phyloP scores from a whole-genome alignment of 2,888 invertebrate species.

The Platypus cylindrus region DNA sequence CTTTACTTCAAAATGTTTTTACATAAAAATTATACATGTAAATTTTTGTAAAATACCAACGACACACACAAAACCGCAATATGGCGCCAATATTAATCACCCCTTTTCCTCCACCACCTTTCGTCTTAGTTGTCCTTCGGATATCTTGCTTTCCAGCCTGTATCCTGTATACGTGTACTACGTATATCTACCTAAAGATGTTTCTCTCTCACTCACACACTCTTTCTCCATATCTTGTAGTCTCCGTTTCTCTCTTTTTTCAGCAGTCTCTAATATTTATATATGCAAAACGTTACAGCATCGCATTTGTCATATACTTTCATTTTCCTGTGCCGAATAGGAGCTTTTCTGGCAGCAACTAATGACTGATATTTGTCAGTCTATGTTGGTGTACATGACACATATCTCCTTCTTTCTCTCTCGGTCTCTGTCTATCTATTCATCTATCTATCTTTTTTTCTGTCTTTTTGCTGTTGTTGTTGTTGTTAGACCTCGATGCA shows the following conservation, averaged over 20 bases:
- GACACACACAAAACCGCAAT: constrained; percentile 10
- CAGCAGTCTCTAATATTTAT: constrained; percentile 34
- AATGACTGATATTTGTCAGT: constrained; percentile 31
- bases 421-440: neutral
- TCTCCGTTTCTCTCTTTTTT: too few relatives aligned
- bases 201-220: too few relatives aligned
- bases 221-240: too few relatives aligned
- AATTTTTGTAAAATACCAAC: constrained; percentile 5
- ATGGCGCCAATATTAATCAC: too few relatives aligned
- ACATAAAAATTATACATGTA: constrained; percentile 6
- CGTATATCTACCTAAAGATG: constrained; percentile 31
- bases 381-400: too few relatives aligned
- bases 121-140: too few relatives aligned
- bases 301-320: constrained; percentile 33
- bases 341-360: constrained; percentile 29
- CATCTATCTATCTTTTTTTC: too few relatives aligned
- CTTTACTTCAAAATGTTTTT: constrained; percentile 1
- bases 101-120: too few relatives aligned
- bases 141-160: too few relatives aligned
- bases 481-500: too few relatives aligned
- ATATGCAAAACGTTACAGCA: constrained; percentile 34
- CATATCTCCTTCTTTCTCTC: neutral
- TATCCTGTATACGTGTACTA: too few relatives aligned
- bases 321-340: constrained; percentile 33
- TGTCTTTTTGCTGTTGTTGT: too few relatives aligned